These are phyloP conservation scores for Lapara coniferarum DNA, from an alignment of 2,888 invertebrate genomes.

Conservation along the genomic window DNA sequence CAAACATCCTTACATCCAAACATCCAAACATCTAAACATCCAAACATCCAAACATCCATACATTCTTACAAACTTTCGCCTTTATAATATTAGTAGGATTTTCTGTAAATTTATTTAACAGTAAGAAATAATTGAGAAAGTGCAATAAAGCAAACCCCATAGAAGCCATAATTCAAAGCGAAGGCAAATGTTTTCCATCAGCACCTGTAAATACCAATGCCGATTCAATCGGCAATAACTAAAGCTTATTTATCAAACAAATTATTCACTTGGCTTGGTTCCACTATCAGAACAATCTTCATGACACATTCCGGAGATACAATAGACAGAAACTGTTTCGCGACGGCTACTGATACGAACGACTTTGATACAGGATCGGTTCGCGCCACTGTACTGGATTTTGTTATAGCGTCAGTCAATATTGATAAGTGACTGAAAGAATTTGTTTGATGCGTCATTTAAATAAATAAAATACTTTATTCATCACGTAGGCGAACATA, in stretches of 20 bases:
- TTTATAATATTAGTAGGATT: no score
- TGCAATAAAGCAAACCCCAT: no score
- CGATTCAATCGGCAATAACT: constrained; percentile 19
- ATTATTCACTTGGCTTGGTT: constrained; percentile 25
- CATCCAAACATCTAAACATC: no score
- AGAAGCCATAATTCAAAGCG: no score
- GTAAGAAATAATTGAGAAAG: no score
- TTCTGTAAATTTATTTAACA: no score
- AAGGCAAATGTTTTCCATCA: not conserved
- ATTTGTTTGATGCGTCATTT: no score
- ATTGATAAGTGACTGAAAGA: constrained; percentile 8
- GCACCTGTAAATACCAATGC: constrained; percentile 18
- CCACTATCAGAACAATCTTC: constrained; percentile 33
- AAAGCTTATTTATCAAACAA: constrained; percentile 25
- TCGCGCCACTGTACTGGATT: constrained; percentile 21
- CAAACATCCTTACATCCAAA: no score
- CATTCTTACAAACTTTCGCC: no score
- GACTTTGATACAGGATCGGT: constrained; percentile 8
- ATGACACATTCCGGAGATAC: constrained; percentile 36
- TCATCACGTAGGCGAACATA: no score
- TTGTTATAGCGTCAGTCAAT: constrained; percentile 16
- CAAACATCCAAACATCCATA: no score
- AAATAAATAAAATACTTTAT: no score
- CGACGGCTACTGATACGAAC: constrained; percentile 22
- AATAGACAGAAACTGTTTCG: constrained; percentile 26